Percentiles rank a stretch among this genome's conserved stretches.
Conservation (phyloP, 2,113 vertebrate genomes). For the Catharus fuscescens region DNA sequence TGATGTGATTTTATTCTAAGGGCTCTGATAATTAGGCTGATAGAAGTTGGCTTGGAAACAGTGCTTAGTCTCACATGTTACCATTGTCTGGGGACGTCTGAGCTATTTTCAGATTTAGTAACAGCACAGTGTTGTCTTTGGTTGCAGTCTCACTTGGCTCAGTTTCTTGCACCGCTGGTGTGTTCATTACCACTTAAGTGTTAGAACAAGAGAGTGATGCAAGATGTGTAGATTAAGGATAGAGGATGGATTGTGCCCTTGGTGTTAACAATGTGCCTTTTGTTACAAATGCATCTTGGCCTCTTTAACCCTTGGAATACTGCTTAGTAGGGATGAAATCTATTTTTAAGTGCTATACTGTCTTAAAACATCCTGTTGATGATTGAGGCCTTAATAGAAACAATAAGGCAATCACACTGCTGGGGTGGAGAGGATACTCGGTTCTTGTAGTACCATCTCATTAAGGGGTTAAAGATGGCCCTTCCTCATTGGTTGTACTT, state of each 20-base stretch:
- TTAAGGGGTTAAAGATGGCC: constrained; percentile 76
- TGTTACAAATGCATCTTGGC: constrained; percentile 81
- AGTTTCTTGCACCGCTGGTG: constrained; percentile 68
- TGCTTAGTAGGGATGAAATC: constrained; percentile 59
- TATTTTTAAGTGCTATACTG: constrained; percentile 69
- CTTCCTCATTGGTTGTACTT: constrained; percentile 75
- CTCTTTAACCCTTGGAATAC: constrained; percentile 76
- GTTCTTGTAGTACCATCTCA: constrained; percentile 41
- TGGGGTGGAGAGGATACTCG: constrained; percentile 50
- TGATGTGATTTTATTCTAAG: constrained; percentile 75
- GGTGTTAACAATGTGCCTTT: constrained; percentile 93
- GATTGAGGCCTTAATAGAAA: constrained; percentile 78
- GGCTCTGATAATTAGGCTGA: constrained; percentile 74
- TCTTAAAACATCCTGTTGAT: constrained; percentile 75
- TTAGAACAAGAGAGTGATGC: constrained; percentile 68
- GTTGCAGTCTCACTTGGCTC: constrained; percentile 76
- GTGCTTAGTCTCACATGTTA: constrained; percentile 77
- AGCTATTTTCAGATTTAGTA: constrained; percentile 75
- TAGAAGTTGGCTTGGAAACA: constrained; percentile 78
- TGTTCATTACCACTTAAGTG: constrained; percentile 63
- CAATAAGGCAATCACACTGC: constrained; percentile 69
- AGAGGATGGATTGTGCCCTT: constrained; percentile 83
- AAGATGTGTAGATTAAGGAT: constrained; percentile 71
- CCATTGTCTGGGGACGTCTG: constrained; percentile 73
- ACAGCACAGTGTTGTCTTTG: constrained; percentile 73